phyloP scores from a whole-genome alignment of 2,797 vertebrate genomes.

The Scolopax bukidnonensis region DNA sequence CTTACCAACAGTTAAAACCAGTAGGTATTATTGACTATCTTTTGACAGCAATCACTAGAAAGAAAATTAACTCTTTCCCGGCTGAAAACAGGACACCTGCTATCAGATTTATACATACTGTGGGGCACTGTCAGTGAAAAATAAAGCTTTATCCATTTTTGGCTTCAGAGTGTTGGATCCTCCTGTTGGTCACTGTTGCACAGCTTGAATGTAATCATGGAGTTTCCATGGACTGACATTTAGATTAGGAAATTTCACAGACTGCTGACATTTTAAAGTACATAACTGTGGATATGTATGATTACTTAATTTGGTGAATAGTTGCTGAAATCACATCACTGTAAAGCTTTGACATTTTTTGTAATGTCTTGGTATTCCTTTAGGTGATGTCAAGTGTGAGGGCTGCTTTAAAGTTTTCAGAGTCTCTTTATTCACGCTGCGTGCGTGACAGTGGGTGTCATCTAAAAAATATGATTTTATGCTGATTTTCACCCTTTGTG shows the following conservation, averaged over 20 bases:
- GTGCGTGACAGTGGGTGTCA: no score
- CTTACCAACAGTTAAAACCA: not conserved
- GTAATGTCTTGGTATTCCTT: not conserved
- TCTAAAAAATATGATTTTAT: fast-evolving
- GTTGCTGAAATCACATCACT: not conserved
- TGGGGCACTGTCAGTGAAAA: not conserved
- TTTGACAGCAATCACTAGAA: not conserved
- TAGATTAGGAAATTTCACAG: not conserved
- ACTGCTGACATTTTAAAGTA: not conserved
- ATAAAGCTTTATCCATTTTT: not conserved
- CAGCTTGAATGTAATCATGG: not conserved
- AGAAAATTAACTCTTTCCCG: not conserved
- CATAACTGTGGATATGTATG: not conserved
- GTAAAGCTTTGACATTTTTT: not conserved
- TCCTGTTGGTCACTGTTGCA: not conserved
- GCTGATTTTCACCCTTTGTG: not conserved
- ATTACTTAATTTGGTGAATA: not conserved
- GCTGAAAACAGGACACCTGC: not conserved
- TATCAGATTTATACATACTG: fast-evolving
- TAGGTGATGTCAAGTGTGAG: not conserved
- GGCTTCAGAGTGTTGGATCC: not conserved
- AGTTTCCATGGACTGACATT: not conserved
- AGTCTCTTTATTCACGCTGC: not conserved
- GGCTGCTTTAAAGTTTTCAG: not conserved
- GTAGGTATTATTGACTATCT: not conserved